Conservation (phyloP, 2,888 invertebrate species). For the Bellardia bayeri region DNA sequence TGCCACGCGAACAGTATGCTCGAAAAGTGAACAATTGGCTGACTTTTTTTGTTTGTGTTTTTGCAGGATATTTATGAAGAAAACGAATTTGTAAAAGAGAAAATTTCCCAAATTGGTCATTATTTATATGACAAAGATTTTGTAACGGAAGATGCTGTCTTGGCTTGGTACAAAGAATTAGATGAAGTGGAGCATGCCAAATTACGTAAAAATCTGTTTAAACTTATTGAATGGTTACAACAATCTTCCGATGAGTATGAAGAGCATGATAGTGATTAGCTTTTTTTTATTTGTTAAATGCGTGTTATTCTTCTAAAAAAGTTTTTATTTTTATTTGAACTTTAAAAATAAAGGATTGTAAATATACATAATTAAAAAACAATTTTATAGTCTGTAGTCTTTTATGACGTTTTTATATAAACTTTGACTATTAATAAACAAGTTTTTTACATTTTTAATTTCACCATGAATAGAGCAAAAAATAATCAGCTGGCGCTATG, state of each 20-base stretch:
- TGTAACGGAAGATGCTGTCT: constrained; percentile 91
- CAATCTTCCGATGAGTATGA: constrained; percentile 94
- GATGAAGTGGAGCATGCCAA: constrained; percentile 85
- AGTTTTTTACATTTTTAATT: too few species aligned
- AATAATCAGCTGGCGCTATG: too few species aligned
- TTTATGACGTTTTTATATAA: too few species aligned
- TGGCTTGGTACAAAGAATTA: constrained; percentile 90
- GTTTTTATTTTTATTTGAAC: constrained; percentile 20
- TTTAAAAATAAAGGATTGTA: constrained; percentile 39
- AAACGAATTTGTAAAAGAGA: constrained; percentile 87
- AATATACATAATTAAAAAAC: not conserved
- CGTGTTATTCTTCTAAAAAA: constrained; percentile 35
- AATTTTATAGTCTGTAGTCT: too few species aligned
- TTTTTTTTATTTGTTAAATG: constrained; percentile 28
- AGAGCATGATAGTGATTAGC: constrained; percentile 76
- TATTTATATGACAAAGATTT: constrained; percentile 93
- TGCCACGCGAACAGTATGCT: too few species aligned
- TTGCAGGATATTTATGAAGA: constrained; percentile 88
- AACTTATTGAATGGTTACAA: constrained; percentile 94
- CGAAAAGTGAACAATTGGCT: too few species aligned
- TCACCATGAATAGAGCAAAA: too few species aligned
- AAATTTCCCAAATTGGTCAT: constrained; percentile 89
- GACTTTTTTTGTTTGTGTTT: constrained; percentile 53
- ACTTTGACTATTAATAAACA: too few species aligned
- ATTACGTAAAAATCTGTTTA: constrained; percentile 85